Base-by-base conservation (phyloP, 2,113 vertebrate species). In the Paralichthys olivaceus region DNA sequence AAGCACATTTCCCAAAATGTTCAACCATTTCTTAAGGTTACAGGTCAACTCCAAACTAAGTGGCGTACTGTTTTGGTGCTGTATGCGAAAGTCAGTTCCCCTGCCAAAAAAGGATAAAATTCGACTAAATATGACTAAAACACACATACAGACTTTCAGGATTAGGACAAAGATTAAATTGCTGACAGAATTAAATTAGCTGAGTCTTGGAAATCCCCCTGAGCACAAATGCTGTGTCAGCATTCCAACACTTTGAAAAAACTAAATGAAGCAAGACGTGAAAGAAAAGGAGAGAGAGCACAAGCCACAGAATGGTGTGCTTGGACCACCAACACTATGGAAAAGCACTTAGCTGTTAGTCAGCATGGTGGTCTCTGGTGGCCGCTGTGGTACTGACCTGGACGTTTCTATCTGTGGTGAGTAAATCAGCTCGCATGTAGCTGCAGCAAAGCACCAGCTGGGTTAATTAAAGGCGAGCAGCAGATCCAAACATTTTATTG, bases 301-400 rank as follows among this genome's bases (percentile, higher is more conserved):
- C 47, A 47, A 32, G 54, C 62, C 69, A 51, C 55, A 43, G 25
- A 60, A 59, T 65, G 54, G 64, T 73, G 37, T 45, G 60, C 51
- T 32, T 20, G 58, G 78, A 85, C 81, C 66, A 84, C 83, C 80
- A 79, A 81, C 79, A 47, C 65, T 25, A 69, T 58, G 56, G 59
- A 82, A 82, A 86, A 74, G 72, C 79, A 14, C 62, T 82, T 37
- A 68, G 66, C 69, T 85, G 67, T 23, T 51, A 14, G 58, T 80
- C 40, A 58, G 20, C 23, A 71, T 1, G 66, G 72, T 79, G 82
- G 77, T 86, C 79, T 66, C 23, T 22, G 4, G n/a, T 71, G 64
- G 69, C 74, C 29, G 66, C 11, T 4, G 68, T 25, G 25, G 61
- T 7, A 61, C 51, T 13, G 73, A 86, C 79, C 70, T 72, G 66